Percentiles rank a stretch among this genome's conserved stretches.
These are phyloP conservation scores for Aix galericulata DNA, from an alignment of 2,113 vertebrate species.

Conservation along the genomic window DNA sequence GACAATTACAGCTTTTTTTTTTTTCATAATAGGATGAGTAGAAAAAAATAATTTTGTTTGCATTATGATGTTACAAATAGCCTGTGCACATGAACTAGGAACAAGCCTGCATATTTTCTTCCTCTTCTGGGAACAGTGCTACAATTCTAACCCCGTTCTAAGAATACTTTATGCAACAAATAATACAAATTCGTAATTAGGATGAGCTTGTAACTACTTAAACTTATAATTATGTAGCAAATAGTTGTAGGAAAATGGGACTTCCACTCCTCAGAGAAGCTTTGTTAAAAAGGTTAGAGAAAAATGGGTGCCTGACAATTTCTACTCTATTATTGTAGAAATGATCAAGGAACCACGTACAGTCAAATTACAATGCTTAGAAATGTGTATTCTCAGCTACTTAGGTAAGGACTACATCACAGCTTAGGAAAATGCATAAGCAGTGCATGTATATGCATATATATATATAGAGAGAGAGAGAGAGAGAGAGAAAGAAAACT, in stretches of 20 bases:
- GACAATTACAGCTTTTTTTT: background rate
- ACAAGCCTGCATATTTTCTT: background rate
- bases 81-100: background rate
- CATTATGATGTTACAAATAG: background rate
- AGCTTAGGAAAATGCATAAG: background rate
- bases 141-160: background rate
- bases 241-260: background rate
- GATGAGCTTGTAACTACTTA: background rate
- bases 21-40: background rate
- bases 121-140: background rate
- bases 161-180: background rate
- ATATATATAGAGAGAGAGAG: too few relatives aligned
- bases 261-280: background rate
- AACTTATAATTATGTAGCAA: background rate
- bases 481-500: too few relatives aligned
- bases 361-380: background rate
- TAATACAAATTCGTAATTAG: background rate
- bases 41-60: background rate
- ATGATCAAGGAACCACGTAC: background rate
- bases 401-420: background rate
- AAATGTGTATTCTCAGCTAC: background rate
- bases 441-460: rapidly evolving
- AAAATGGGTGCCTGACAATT: background rate
- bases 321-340: background rate
- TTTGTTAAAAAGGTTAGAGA: background rate